phyloP scores from a whole-genome alignment of 2,797 vertebrate species.

The Sparus aurata region DNA sequence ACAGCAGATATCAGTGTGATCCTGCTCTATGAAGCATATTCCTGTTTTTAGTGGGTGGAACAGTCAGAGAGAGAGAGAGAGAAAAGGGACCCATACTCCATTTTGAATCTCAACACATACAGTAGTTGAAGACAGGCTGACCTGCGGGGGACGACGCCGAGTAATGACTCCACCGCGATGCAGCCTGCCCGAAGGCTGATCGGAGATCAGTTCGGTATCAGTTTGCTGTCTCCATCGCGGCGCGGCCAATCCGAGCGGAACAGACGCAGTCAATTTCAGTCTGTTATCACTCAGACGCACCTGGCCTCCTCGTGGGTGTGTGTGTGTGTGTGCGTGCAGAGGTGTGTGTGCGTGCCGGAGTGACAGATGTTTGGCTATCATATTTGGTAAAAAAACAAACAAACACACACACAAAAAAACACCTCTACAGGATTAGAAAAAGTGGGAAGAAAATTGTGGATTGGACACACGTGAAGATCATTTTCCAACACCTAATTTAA shows the following conservation, averaged over 20 bases:
- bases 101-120: slow-evolving; percentile 12
- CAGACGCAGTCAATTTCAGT: slow-evolving; percentile 59
- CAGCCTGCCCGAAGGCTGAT: slow-evolving; percentile 61
- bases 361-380: slow-evolving; percentile 51
- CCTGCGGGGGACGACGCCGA: slow-evolving; percentile 27
- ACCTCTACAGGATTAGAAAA: slow-evolving; percentile 33
- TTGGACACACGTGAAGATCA: slow-evolving; percentile 10
- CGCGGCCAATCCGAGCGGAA: slow-evolving; percentile 55
- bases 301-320: slow-evolving; percentile 49
- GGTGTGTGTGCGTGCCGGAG: slow-evolving; percentile 21
- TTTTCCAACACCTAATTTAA: slow-evolving; percentile 31
- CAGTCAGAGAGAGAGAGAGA: not conserved
- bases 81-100: not conserved
- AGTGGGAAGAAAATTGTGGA: not conserved
- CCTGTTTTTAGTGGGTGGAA: not conserved
- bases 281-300: slow-evolving; percentile 72
- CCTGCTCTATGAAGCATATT: not conserved
- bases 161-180: slow-evolving; percentile 47
- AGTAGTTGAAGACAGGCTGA: slow-evolving; percentile 18
- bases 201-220: slow-evolving; percentile 66
- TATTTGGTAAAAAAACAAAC: slow-evolving; percentile 26
- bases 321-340: slow-evolving; percentile 10
- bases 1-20: not conserved
- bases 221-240: slow-evolving; percentile 55
- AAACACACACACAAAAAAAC: slow-evolving; percentile 2